Base-by-base conservation (phyloP, 2,113 vertebrate species). In the Mus spicilegus region DNA sequence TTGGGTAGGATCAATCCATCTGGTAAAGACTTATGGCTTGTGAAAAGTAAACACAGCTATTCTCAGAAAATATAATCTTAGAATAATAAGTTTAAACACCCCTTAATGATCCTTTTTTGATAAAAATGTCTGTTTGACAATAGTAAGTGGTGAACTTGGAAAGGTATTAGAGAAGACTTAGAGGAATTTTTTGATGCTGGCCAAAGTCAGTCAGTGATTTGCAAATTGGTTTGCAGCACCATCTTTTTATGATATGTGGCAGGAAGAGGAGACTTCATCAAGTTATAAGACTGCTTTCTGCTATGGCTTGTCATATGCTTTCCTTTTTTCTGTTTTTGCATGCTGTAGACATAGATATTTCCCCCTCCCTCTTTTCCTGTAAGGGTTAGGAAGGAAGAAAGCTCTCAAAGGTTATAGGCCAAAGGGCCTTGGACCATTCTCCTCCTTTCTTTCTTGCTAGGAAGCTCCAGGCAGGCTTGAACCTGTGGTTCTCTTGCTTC, bases 381-480 rank as follows among this genome's bases (percentile, higher is more conserved):
- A 22, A 76, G 87, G 24, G 51, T 81, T 93, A 72, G 24, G 69
- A 81, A 96, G 77, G 69, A 81, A 96, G 77, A 96, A 88, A 87
- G 36, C 30, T 61, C 56, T 82, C 5, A 88, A 63, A 42, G 65
- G 7, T 81, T 87, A 2, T 69, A 61, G 69, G 49, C 73, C 10
- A 91, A 28, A 89, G 28, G 17, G 22, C 7, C 81, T 46, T 76
- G 80, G 63, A 65, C 54, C 75, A 19, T 91, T 49, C 13, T 51
- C 26, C 7, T 22, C 22, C n/a, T 36, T 1, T n/a, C 36, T 58
- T 11, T 30, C 67, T 56, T 88, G 51, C 33, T 54, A 3, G 26
- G 36, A n/a, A 58, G 36, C 51, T 54, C 33, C 51, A 73, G 69
- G 36, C 69, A 46, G 30, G 28, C 30, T 86, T 51, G 63, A 69